A percentile compares a stretch with the other conserved stretches of the same genome.
Evolutionary conservation across 2,888 invertebrate species (phyloP).

Genomic region (Lasioglossum leucozonium): DNA sequence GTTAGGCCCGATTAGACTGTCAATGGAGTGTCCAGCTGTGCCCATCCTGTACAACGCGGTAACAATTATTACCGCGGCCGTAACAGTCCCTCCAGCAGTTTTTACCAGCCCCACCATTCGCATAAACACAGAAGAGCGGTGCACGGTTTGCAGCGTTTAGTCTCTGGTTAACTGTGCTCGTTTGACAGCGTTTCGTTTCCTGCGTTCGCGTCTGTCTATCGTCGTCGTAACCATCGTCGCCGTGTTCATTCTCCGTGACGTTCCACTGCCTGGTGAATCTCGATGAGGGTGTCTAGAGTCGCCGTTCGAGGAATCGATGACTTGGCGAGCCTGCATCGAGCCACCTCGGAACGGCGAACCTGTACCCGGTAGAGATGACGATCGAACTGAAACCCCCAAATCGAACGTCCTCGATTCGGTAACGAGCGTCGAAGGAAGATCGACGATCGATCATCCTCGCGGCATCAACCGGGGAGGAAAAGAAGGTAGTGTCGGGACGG

Average conservation of each 20-base stretch:
- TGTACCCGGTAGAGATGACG: neutral
- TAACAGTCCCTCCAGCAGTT: conserved; percentile 62
- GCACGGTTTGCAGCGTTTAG: conserved; percentile 66
- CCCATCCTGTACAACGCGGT: conserved; percentile 77
- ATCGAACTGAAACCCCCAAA: neutral
- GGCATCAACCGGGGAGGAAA: neutral
- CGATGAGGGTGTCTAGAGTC: neutral
- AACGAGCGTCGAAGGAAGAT: neutral
- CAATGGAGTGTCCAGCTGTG: conserved; percentile 78
- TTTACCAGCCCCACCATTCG: conserved; percentile 71
- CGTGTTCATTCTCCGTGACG: neutral
- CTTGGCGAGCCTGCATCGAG: neutral
- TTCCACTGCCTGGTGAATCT: neutral
- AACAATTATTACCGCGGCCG: conserved; percentile 68
- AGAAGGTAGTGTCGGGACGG: neutral
- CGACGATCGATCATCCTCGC: neutral
- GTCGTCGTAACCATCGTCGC: neutral
- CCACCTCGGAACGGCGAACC: neutral
- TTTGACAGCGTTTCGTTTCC: conserved; percentile 47
- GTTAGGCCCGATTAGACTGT: conserved; percentile 65
- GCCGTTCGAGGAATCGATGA: conserved; percentile 14
- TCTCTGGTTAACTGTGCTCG: conserved; percentile 65
- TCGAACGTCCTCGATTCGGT: neutral
- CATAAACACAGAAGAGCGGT: conserved; percentile 58
- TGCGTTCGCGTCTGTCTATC: conserved; percentile 13